A percentile compares a stretch with the other conserved stretches of the same genome.
phyloP scores from a whole-genome alignment of 2,113 vertebrate genomes.

The Machaerirhynchus nigripectus region DNA sequence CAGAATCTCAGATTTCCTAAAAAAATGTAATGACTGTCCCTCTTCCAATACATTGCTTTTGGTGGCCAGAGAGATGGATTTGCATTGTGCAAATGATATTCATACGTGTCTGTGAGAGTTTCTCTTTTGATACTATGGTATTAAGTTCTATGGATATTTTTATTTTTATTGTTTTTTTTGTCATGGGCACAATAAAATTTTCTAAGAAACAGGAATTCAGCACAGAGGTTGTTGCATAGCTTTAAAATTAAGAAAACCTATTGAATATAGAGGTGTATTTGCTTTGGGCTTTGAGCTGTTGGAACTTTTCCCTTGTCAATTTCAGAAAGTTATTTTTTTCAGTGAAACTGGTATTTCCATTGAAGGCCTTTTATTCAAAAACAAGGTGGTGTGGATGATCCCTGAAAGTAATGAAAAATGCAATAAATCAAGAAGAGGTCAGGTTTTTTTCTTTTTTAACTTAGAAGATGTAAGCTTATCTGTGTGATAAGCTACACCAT shows the following conservation, averaged over 20 bases:
- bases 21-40: neutral
- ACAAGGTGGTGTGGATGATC: neutral
- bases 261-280: neutral
- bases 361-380: neutral
- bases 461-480: neutral
- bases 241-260: neutral
- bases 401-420: neutral
- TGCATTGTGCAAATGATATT: neutral
- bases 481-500: neutral
- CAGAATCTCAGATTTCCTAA: neutral
- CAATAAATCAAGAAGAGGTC: neutral
- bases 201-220: neutral
- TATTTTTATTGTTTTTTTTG: neutral
- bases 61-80: neutral
- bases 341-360: neutral
- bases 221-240: neutral
- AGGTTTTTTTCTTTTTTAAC: neutral
- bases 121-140: neutral
- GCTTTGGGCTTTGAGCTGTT: neutral
- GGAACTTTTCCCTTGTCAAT: neutral
- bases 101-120: neutral
- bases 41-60: neutral
- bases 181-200: fast-evolving
- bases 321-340: neutral
- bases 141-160: neutral